Conservation (phyloP, 92 coral and sea anemone species). For the Zoanthus solanderi region DNA sequence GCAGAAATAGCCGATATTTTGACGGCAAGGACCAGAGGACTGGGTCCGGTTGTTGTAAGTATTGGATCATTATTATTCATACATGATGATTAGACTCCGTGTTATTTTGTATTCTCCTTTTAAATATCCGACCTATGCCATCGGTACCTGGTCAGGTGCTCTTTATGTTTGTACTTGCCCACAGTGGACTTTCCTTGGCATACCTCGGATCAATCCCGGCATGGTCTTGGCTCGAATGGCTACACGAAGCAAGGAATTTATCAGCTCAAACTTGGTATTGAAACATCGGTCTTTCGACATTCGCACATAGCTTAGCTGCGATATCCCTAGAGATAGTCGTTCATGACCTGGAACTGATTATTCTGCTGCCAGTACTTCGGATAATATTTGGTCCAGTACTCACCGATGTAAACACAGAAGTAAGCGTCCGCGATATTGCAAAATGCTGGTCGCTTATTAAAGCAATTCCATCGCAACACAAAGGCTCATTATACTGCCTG, state of each 20-base stretch:
- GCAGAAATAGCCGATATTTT: too few relatives aligned
- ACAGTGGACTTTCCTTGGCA: too few relatives aligned
- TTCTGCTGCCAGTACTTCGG: too few relatives aligned
- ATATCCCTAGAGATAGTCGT: neutral
- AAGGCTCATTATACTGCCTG: conserved; percentile 55
- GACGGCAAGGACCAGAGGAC: too few relatives aligned
- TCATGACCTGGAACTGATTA: too few relatives aligned
- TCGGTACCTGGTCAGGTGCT: too few relatives aligned
- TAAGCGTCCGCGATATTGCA: conserved; percentile 43
- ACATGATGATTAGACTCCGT: neutral
- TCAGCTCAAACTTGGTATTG: conserved; percentile 41
- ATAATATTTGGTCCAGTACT: conserved; percentile 18
- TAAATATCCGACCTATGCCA: too few relatives aligned
- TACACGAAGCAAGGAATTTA: conserved; percentile 44
- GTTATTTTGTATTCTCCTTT: too few relatives aligned
- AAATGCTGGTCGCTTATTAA: conserved; percentile 52
- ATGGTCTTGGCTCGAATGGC: conserved; percentile 37
- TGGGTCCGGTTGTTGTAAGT: too few relatives aligned
- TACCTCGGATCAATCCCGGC: too few relatives aligned
- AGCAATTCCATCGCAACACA: conserved; percentile 59
- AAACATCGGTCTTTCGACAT: conserved; percentile 46
- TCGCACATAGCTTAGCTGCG: conserved; percentile 41
- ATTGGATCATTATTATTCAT: too few relatives aligned
- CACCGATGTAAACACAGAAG: conserved; percentile 42
- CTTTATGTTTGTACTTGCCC: too few relatives aligned